Base-by-base conservation (phyloP, 2,113 vertebrate species). In the Odobenus rosmarus region DNA sequence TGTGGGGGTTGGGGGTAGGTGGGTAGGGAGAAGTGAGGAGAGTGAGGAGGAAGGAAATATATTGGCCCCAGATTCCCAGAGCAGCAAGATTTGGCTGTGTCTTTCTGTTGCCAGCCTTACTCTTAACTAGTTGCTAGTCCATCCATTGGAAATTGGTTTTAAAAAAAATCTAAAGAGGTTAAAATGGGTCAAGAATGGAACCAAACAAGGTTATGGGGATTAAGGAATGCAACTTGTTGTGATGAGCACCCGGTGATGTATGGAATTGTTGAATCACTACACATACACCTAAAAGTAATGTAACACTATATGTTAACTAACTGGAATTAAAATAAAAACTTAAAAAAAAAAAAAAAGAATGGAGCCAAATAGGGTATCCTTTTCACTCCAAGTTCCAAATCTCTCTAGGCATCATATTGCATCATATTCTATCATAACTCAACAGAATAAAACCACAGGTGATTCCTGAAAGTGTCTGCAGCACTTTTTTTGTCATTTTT, bases 401-500 rank as follows among this genome's bases (percentile, higher is more conserved):
- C 12, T 94, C 28, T 81, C 18, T 55, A 72, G 28, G 31, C 13
- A 39, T 93, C 26, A 88, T 55, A 81, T 42, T n/a, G 5, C 15
- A 79, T 81, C 46, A 55, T 92, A 42, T 42, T 86, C 19, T 93
- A 11, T 31, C 12, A 46, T 76, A 49, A 85, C 11, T 74, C 16
- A 36, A n/a, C 18, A 64, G n/a, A 81, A 33, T 79, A 91, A 94
- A 87, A 31, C 57, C 57, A 67, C 7, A 67, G 49, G 31, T 87
- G 18, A 94, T 71, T 87, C 53, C 91, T 59, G 72, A 94, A 81
- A 81, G 4, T 19, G 39, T 76, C 6, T 55, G 79, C 21, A 90
- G 57, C n/a, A 76, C n/a, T 80, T 55, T 93, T 93, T 90, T 46
- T 13, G 19, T 88, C 39, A 53, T 51, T 96, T 76, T 83, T 89